phyloP scores from a whole-genome alignment of 2,113 vertebrate genomes.

The Poeciliopsis retropinna region DNA sequence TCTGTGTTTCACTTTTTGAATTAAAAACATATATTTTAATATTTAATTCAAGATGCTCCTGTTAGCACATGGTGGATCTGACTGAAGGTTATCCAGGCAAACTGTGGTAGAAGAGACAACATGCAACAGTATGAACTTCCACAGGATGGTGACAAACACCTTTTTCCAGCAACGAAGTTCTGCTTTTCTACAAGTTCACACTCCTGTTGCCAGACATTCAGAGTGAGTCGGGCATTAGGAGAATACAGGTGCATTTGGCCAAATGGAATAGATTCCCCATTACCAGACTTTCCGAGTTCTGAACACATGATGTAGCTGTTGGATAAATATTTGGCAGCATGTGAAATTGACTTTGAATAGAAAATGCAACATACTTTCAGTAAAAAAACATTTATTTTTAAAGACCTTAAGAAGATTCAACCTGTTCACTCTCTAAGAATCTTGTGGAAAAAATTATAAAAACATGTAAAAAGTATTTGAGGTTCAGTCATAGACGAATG shows the following conservation, averaged over 20 bases:
- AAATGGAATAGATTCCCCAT: background rate
- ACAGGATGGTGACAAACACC: slow-evolving; percentile 14
- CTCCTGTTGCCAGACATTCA: background rate
- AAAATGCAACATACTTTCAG: background rate
- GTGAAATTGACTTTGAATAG: background rate
- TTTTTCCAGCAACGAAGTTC: background rate
- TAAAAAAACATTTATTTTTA: background rate
- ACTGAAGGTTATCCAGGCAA: background rate
- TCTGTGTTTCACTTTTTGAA: background rate
- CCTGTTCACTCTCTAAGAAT: slow-evolving; percentile 13
- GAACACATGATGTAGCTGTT: background rate
- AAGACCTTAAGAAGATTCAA: background rate
- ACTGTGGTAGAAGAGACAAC: background rate
- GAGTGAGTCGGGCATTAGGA: background rate
- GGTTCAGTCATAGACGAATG: slow-evolving; percentile 7
- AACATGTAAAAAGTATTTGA: background rate
- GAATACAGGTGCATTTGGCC: background rate
- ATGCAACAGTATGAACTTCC: slow-evolving; percentile 5
- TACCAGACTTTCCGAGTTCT: background rate
- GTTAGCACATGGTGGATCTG: too few species aligned
- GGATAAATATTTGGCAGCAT: background rate
- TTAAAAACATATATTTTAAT: background rate
- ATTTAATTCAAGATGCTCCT: background rate
- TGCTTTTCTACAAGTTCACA: background rate
- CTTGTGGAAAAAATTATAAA: slow-evolving; percentile 23